These are phyloP conservation scores for Sebastes aleutianus DNA, from an alignment of 2,797 vertebrate genomes.

Conservation along the genomic window DNA sequence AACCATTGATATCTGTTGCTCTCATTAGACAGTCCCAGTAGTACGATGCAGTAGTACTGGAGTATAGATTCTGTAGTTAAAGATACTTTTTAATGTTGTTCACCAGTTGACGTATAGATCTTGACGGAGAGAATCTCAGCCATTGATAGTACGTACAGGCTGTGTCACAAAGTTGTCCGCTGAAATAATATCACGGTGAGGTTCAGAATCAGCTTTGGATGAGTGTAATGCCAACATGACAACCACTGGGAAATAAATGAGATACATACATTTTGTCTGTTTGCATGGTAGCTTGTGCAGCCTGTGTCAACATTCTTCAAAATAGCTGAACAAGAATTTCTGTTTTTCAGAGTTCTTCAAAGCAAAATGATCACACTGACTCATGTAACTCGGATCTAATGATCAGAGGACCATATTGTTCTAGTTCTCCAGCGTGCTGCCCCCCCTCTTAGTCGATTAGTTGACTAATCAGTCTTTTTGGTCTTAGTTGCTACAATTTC, in stretches of 20 bases:
- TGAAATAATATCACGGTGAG: background rate
- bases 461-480: too few species aligned
- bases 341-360: background rate
- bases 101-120: too few species aligned
- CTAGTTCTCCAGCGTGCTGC: background rate
- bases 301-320: background rate
- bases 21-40: conserved; percentile 15
- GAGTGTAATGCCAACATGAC: background rate
- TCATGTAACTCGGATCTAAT: background rate
- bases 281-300: background rate
- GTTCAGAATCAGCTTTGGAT: background rate
- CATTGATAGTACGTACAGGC: background rate
- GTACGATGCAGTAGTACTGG: background rate
- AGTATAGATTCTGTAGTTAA: background rate
- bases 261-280: background rate
- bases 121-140: background rate
- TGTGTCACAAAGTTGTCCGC: background rate
- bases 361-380: background rate
- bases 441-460: too few species aligned
- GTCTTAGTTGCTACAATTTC: too few species aligned
- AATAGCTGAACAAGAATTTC: background rate
- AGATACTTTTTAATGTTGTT: background rate
- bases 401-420: background rate
- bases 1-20: conserved; percentile 18
- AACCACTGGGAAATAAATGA: background rate